Percentiles rank a stretch among this genome's conserved stretches.
Evolutionary conservation across 2,797 vertebrate species (phyloP).

Genomic region (Myioborus melanocephalus): DNA sequence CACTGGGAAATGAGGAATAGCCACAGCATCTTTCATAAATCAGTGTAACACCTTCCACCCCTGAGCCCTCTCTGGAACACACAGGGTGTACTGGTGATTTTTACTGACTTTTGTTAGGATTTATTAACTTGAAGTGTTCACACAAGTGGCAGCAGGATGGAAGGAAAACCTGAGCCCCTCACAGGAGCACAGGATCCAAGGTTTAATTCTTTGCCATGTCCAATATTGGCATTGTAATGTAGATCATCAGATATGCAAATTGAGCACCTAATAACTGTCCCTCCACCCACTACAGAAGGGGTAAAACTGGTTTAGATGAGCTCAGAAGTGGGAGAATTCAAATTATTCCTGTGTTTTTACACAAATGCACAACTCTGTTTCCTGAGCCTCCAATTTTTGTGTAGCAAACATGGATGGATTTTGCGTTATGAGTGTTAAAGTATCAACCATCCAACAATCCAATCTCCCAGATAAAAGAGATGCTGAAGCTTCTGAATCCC

Average conservation of each 20-base stretch:
- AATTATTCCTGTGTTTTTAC: neutral
- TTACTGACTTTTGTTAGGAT: neutral
- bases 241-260: neutral
- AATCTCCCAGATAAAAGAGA: neutral
- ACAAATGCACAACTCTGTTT: neutral
- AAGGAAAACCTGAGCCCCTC: neutral
- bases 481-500: neutral
- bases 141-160: neutral
- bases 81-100: rapidly evolving
- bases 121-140: neutral
- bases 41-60: neutral
- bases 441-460: neutral
- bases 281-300: neutral
- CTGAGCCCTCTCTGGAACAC: neutral
- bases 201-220: neutral
- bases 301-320: neutral
- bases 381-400: neutral
- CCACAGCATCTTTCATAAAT: rapidly evolving
- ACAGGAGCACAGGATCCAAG: neutral
- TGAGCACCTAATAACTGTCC: neutral
- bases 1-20: neutral
- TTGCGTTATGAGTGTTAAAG: neutral
- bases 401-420: neutral
- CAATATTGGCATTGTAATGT: rapidly evolving
- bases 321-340: neutral